Conservation (phyloP, 2,113 vertebrate genomes). For the Sander vitreus region DNA sequence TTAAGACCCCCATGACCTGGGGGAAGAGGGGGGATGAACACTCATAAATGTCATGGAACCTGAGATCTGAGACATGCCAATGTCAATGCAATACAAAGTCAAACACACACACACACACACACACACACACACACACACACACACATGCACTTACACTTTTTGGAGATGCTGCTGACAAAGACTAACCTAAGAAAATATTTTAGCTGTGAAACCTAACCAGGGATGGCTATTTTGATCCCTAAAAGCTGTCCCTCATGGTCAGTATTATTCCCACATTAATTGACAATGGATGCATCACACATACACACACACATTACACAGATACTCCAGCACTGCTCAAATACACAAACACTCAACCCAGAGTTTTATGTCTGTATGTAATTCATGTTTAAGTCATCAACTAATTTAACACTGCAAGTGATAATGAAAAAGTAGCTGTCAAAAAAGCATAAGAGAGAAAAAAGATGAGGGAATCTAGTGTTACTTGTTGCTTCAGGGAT, state of each 20-base stretch:
- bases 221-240: neutral
- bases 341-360: neutral
- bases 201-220: neutral
- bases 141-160: neutral
- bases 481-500: neutral
- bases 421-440: slow-evolving; percentile 10
- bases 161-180: neutral
- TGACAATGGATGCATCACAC: neutral
- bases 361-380: neutral
- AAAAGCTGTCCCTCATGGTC: neutral
- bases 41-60: slow-evolving; percentile 81
- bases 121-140: slow-evolving; percentile 2
- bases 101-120: slow-evolving; percentile 17
- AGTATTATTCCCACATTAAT: neutral
- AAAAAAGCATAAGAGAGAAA: neutral
- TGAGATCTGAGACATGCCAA: neutral
- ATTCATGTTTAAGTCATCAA: neutral
- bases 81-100: neutral
- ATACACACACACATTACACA: neutral
- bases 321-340: neutral
- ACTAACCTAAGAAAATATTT: neutral
- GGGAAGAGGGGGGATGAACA: slow-evolving; percentile 85
- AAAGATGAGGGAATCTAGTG: neutral
- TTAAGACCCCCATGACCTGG: slow-evolving; percentile 94
- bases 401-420: slow-evolving; percentile 18